Base-by-base conservation (phyloP, 2,797 vertebrate species). In the Denticeps clupeoides region DNA sequence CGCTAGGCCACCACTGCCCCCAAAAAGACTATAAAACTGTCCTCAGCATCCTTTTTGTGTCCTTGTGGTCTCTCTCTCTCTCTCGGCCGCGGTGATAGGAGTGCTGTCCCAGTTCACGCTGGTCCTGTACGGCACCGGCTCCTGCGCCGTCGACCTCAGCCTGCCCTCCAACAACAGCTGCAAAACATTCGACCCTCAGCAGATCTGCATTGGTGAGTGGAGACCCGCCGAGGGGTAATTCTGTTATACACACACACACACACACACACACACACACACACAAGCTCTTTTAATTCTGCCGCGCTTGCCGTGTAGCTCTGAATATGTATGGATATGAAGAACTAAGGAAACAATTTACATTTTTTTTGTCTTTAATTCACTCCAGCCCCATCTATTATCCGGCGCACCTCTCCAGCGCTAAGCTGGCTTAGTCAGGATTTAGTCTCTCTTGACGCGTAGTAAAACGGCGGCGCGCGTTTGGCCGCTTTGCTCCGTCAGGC, bases 131-230 rank as follows among this genome's bases (percentile, higher is more conserved):
- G 94, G 94, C 19, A 94, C 87, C 0, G 88, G 88, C 18, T 63
- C 86, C 0, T 86, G 83, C 26, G 68, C 78, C 25, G 51, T 82
- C 38, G 78, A 78, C 74, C 82, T 89, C 60, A 74, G 81, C 23
- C 80, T 86, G 13, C 80, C 89, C 0, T 89, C 91, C 63, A 92
- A 89, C 79, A 90, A 82, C 2, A 93, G 93, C 78, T 97, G 92
- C 82, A 96, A 92, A 79, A 95, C 87, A 1, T 86, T 93, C 31
- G 87, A 93, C 0, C 78, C 88, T 3, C 84, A 91, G 72, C 94
- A 96, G 79, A 86, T 93, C 59, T 97, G 93, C 0, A 91, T 97
- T 54, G 94, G 94, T 97, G 59, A 82, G 80, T n/a, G n/a, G n/a
- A n/a, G n/a, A n/a, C n/a, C n/a, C n/a, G n/a, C n/a, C n/a, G n/a